phyloP scores from a whole-genome alignment of 2,113 vertebrate genomes.

The Sturnira hondurensis region DNA sequence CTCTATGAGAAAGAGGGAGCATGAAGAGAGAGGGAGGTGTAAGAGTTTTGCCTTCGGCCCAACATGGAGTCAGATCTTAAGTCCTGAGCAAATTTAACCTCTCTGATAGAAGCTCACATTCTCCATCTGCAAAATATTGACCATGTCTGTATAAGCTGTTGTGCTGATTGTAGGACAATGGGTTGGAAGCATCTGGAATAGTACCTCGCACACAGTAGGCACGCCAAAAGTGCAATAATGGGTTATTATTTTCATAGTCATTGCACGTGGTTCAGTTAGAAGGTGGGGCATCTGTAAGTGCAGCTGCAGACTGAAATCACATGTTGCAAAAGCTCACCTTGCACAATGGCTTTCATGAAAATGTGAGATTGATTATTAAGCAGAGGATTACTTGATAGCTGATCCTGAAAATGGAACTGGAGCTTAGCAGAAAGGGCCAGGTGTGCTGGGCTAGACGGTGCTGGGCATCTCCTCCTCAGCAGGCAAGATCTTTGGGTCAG shows the following conservation, averaged over 20 bases:
- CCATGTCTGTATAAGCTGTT: background rate
- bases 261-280: background rate
- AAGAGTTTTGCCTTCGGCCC: background rate
- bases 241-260: background rate
- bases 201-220: background rate
- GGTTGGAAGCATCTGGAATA: background rate
- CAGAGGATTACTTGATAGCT: conserved; percentile 3
- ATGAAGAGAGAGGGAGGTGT: background rate
- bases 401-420: conserved; percentile 23
- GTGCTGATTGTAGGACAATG: background rate
- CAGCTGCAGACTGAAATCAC: conserved; percentile 15
- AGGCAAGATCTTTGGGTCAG: background rate
- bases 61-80: background rate
- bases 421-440: background rate
- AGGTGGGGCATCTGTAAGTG: background rate
- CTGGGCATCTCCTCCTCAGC: background rate
- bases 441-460: background rate
- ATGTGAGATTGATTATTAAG: conserved; percentile 27
- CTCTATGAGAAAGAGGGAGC: background rate
- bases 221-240: background rate
- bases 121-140: background rate
- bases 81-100: background rate
- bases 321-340: background rate
- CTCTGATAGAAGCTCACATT: background rate
- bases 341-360: conserved; percentile 30